Evolutionary conservation across 2,113 vertebrate genomes (phyloP).

Genomic region (Typhlomys cinereus): DNA sequence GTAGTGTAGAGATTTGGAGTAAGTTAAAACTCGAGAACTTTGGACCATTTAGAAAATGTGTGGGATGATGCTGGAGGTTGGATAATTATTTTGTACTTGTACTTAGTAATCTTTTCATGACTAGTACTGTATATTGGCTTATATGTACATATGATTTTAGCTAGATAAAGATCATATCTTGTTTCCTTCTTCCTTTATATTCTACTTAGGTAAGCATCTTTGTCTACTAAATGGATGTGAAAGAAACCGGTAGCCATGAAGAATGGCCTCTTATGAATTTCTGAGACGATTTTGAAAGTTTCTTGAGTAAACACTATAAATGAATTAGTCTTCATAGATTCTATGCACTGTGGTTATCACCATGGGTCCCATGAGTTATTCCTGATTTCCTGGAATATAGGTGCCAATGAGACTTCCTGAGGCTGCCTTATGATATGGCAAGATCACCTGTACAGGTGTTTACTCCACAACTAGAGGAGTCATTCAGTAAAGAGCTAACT

Average conservation of each 20-base stretch:
- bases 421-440: not conserved
- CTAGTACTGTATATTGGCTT: not conserved
- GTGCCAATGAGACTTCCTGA: not conserved
- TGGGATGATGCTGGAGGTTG: not conserved
- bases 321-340: not conserved
- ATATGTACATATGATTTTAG: conserved; percentile 8
- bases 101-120: not conserved
- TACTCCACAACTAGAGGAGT: not conserved
- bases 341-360: not conserved
- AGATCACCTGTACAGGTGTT: not conserved
- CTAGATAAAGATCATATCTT: conserved; percentile 5
- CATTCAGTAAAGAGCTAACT: not conserved
- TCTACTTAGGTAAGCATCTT: not conserved
- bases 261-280: not conserved
- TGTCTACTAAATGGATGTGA: not conserved
- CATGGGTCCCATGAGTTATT: not conserved
- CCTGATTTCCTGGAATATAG: not conserved
- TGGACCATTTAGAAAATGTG: not conserved
- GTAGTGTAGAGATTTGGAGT: not conserved
- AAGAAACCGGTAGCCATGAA: conserved; percentile 4
- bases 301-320: not conserved
- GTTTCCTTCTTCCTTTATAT: conserved; percentile 14
- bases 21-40: not conserved
- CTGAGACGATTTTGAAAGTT: not conserved
- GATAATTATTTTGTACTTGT: not conserved